A percentile compares a stretch with the other conserved stretches of the same genome.
These are phyloP conservation scores for Scophthalmus maximus DNA, from an alignment of 2,113 vertebrate genomes.

Conservation along the genomic window DNA sequence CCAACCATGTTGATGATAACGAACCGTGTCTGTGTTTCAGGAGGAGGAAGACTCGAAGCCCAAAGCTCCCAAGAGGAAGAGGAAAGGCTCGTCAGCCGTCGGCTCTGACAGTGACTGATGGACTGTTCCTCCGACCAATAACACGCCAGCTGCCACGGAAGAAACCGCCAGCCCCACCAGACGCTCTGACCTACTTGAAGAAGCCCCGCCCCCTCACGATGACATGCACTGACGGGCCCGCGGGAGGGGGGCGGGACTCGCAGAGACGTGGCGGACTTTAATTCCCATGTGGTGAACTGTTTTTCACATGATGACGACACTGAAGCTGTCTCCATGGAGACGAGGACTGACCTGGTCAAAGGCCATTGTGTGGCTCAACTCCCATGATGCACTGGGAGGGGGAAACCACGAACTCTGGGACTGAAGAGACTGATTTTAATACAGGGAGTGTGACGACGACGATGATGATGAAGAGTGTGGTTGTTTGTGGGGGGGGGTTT, in stretches of 20 bases:
- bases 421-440: slow-evolving; percentile 51
- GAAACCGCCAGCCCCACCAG: slow-evolving; percentile 41
- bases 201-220: slow-evolving; percentile 41
- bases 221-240: slow-evolving; percentile 27
- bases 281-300: slow-evolving; percentile 31
- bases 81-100: slow-evolving; percentile 92
- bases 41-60: slow-evolving; percentile 96
- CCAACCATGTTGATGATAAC: too few relatives aligned
- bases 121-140: slow-evolving; percentile 39
- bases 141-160: slow-evolving; percentile 44
- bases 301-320: slow-evolving; percentile 20
- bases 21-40: slow-evolving; percentile 79
- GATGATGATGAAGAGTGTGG: not conserved
- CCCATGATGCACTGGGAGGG: slow-evolving; percentile 56
- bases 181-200: slow-evolving; percentile 53
- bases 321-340: slow-evolving; percentile 51
- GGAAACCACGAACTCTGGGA: slow-evolving; percentile 17
- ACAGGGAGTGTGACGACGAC: slow-evolving; percentile 15
- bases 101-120: slow-evolving; percentile 95
- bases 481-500: slow-evolving; percentile 1
- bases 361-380: slow-evolving; percentile 26
- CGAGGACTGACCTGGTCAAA: slow-evolving; percentile 16
- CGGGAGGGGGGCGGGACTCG: slow-evolving; percentile 34
- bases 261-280: slow-evolving; percentile 21
- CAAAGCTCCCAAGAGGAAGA: slow-evolving; percentile 92